Percentiles rank a stretch among this genome's conserved stretches.
Evolutionary conservation across 2,888 invertebrate species (phyloP).

Genomic region (Spilarctia lutea): DNA sequence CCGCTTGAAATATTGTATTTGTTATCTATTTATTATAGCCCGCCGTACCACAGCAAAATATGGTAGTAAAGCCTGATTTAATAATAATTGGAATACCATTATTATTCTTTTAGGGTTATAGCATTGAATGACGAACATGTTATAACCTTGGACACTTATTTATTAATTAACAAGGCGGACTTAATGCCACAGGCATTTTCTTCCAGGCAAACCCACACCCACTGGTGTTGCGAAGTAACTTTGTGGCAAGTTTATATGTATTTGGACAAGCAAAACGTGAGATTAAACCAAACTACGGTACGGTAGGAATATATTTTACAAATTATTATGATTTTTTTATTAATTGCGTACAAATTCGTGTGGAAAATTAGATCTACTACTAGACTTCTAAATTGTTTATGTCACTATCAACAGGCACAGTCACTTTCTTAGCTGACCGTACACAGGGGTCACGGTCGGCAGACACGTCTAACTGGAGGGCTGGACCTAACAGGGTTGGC

Average conservation of each 20-base stretch:
- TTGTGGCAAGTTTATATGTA: no score
- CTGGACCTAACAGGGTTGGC: slow-evolving; percentile 37
- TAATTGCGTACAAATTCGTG: not conserved
- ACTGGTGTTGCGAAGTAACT: no score
- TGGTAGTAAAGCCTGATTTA: not conserved
- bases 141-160: not conserved
- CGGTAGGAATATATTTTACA: no score
- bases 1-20: no score
- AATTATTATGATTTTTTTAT: not conserved
- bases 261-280: no score
- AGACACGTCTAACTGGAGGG: slow-evolving; percentile 30
- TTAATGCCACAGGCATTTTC: no score
- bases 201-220: no score
- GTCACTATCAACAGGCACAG: not conserved
- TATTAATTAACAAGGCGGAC: no score
- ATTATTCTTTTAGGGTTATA: not conserved
- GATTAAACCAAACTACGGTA: no score
- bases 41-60: no score
- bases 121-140: not conserved
- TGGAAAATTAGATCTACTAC: no score
- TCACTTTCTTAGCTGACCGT: slow-evolving; percentile 7
- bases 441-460: slow-evolving; percentile 45
- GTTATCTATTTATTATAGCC: no score
- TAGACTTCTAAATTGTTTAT: not conserved
- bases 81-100: not conserved